Conservation (phyloP, 2,888 invertebrate species). For the Lobophora halterata region DNA sequence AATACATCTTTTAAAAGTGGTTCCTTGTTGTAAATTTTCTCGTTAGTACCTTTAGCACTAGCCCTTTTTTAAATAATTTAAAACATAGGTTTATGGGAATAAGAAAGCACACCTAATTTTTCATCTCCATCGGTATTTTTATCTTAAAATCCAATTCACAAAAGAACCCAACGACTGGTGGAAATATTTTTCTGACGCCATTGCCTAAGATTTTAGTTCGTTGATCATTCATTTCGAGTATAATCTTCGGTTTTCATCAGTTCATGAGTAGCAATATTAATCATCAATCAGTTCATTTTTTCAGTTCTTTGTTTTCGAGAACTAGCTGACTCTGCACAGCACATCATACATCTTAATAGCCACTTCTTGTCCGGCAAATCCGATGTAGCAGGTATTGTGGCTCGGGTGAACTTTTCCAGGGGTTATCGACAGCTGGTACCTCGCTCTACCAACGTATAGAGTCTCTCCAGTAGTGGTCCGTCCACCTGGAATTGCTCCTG, state of each 20-base stretch:
- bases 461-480: constrained; percentile 70
- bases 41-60: too few species aligned
- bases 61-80: too few species aligned
- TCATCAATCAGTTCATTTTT: constrained; percentile 8
- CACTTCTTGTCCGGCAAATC: constrained; percentile 65
- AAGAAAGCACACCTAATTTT: too few species aligned
- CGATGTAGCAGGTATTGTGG: constrained; percentile 65
- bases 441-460: constrained; percentile 78
- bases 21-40: too few species aligned
- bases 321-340: constrained; percentile 59
- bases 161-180: too few species aligned
- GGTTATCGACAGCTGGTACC: constrained; percentile 78
- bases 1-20: too few species aligned
- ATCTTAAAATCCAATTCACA: too few species aligned
- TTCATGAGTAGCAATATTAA: too few species aligned
- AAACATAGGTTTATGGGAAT: too few species aligned
- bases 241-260: neutral
- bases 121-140: too few species aligned
- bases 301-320: neutral
- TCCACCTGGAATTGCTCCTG: constrained; percentile 78
- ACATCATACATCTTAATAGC: constrained; percentile 70
- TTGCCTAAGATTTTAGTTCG: too few species aligned
- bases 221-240: neutral
- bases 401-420: constrained; percentile 80
- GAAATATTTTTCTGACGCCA: too few species aligned